Base-by-base conservation (phyloP, 2,888 invertebrate species). In the Morpho helenor region DNA sequence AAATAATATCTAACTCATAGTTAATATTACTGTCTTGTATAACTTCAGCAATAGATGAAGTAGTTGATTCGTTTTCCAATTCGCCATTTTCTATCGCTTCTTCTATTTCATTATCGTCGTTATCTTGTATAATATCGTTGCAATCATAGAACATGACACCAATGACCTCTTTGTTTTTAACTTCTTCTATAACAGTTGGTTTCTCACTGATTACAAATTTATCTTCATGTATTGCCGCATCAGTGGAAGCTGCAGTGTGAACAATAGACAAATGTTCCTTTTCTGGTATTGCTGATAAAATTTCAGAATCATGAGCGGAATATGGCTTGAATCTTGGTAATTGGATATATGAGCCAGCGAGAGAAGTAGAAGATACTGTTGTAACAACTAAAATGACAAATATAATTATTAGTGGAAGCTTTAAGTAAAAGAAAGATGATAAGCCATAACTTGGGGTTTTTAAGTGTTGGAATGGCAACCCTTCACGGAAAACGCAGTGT, bases 311-410 rank as follows among this genome's bases (percentile, higher is more conserved):
- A 9, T 74, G 72, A 5, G 57, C 69, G 0, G 73, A 75, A 52
- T 82, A 81, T 0, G 81, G 79, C 8, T 59, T 65, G 55, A 66
- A 65, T 40, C 60, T 61, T 0, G 81, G 76, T 0, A 81, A 62
- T 1, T 54, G 23, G 2, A 77, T 10, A 23, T 68, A 70, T 0
- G 84, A 84, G 0, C 84, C 83, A 0, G 82, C 54, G 10, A 54
- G 71, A 0, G 81, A 77, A 0, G 69, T 67, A 0, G 79, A 77
- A 0, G 83, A 84, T 4, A 68, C 69, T 22, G 75, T 71, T 8
- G 47, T 43, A n/a, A 69, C n/a, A 64, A 66, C 44, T 52, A 52
- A 2, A 45, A 23, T 76, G 73, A 64, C 31, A 61, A 58, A 50
- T 8, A 43, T 39, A 39, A 39, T 3, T 53, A 46, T 22, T 46